Base-by-base conservation (phyloP, 1,140 invertebrate genomes). In the Caerostris extrusa region DNA sequence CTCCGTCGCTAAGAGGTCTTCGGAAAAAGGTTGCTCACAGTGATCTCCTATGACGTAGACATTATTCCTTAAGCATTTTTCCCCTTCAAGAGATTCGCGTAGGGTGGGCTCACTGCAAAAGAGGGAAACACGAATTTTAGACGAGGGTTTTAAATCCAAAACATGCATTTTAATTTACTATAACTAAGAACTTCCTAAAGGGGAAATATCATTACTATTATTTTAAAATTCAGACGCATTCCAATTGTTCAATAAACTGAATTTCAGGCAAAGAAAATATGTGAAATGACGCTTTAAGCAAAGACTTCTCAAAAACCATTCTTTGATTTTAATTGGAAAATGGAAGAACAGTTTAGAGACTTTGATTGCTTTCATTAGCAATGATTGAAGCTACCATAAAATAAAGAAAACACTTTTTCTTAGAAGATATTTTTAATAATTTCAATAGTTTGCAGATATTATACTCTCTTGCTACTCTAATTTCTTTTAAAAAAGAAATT, bases 21-120 rank as follows among this genome's bases (percentile, higher is more conserved):
- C 93, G 7, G 71, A 50, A 81, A 57, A 89, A 14, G 95, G 91
- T 50, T 95, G 95, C 67, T 95, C 95, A 95, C 97, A 97, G 95
- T 97, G 97, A 95, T 97, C 97, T 95, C 97, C 97, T 96, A 97
- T 97, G 95, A 97, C 97, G 95, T 97, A 97, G 93, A 97, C 97
- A 94, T 96, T 96, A 95, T 96, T 96, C 94, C 94, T 93, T 86
- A 94, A 64, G 95, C 95, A 92, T 96, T 96, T 96, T 96, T 96
- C 95, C 97, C 57, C 88, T 57, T 92, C 91, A 56, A 87, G 4
- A 6, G 91, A 71, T 50, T 61, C 83, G 53, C 97, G 91, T 96
- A 95, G 61, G 90, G 96, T 95, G 64, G 96, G 95, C 95, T 96
- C 96, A 95, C 96, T 96, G 95, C 67, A 95, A 96, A 95, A 93